Evolutionary conservation across 2,888 invertebrate species (phyloP).

Genomic region (Tenodera sinensis): DNA sequence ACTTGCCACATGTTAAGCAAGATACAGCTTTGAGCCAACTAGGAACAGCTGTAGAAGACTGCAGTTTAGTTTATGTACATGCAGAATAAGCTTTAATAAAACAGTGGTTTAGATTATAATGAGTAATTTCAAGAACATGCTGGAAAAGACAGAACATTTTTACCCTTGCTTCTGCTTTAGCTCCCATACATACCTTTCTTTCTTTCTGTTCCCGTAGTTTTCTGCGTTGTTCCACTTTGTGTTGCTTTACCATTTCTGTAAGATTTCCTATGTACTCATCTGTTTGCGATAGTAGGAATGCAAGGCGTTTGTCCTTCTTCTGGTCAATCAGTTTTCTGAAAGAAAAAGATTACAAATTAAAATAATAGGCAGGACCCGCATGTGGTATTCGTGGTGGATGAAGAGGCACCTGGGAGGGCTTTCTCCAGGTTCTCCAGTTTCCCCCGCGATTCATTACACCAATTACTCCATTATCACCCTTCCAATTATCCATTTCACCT

Average conservation of each 20-base stretch:
- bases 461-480: no score
- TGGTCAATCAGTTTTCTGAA: conserved; percentile 58
- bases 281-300: conserved; percentile 58
- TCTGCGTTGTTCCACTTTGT: conserved; percentile 49
- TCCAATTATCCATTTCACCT: no score
- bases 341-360: neutral
- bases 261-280: conserved; percentile 60
- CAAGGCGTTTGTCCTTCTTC: conserved; percentile 61
- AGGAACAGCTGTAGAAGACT: no score
- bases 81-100: neutral
- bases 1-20: no score
- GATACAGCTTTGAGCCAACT: no score
- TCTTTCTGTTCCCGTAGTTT: conserved; percentile 47
- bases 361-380: neutral
- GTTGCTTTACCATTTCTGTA: conserved; percentile 51
- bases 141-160: neutral
- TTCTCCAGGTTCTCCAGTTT: no score
- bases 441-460: no score
- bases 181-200: conserved; percentile 36
- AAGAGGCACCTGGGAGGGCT: no score
- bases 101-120: neutral
- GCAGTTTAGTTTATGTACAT: neutral
- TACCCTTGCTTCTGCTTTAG: no score
- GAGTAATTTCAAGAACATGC: neutral
- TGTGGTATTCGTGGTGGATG: no score